Percentiles rank a stretch among this genome's conserved stretches.
Evolutionary conservation across 1,140 invertebrate species (phyloP).

Genomic region (Lordiphosa stackelbergi): DNA sequence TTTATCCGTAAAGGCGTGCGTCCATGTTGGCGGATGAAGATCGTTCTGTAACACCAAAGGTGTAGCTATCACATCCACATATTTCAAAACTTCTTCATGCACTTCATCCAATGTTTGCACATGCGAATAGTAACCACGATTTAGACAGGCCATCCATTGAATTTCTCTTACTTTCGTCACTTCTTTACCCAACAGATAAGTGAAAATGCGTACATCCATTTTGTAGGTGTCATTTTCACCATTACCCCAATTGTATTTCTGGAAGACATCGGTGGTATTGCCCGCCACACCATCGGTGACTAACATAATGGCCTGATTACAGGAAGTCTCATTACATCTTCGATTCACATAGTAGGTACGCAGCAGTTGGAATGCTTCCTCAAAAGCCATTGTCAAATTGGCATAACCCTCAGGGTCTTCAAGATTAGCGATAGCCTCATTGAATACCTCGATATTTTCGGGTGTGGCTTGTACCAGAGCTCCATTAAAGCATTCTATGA

Average conservation of each 20-base stretch:
- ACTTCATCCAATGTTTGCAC: slow-evolving; percentile 95
- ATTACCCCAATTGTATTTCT: slow-evolving; percentile 88
- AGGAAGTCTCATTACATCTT: slow-evolving; percentile 81
- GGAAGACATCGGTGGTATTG: slow-evolving; percentile 92
- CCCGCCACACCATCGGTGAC: slow-evolving; percentile 97
- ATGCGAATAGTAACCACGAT: slow-evolving; percentile 95
- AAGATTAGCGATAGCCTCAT: slow-evolving; percentile 83
- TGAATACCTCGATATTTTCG: slow-evolving; percentile 90
- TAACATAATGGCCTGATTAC: slow-evolving; percentile 99
- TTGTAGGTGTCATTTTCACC: slow-evolving; percentile 78
- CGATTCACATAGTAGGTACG: slow-evolving; percentile 81
- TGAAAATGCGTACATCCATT: slow-evolving; percentile 95
- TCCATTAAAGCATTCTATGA: slow-evolving; percentile 89
- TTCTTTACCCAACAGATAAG: slow-evolving; percentile 97
- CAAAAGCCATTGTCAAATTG: slow-evolving; percentile 91
- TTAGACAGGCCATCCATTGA: slow-evolving; percentile 96
- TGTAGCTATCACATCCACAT: slow-evolving; percentile 92
- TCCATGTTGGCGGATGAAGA: slow-evolving; percentile 91
- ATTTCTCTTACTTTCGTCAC: slow-evolving; percentile 94
- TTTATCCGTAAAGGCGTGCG: slow-evolving; percentile 90
- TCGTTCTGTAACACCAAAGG: slow-evolving; percentile 88
- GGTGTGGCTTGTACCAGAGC: slow-evolving; percentile 93
- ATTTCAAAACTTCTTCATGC: slow-evolving; percentile 93
- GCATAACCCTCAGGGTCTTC: slow-evolving; percentile 86
- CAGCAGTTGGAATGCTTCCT: slow-evolving; percentile 90